A percentile compares a stretch with the other conserved stretches of the same genome.
Conservation (phyloP, 2,797 vertebrate species). For the Myotis myotis region DNA sequence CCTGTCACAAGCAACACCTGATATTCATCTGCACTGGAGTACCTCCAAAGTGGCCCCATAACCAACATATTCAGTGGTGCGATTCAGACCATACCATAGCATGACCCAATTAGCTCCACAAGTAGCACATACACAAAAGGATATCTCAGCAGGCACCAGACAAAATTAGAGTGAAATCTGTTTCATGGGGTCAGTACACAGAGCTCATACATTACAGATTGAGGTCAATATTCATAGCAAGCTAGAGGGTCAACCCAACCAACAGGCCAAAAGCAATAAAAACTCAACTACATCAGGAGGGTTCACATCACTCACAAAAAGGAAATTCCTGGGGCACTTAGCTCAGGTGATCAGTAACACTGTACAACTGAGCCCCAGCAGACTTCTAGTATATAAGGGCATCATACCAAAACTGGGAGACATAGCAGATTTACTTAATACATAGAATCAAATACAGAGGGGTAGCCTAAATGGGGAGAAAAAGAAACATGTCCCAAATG, state of each 20-base stretch:
- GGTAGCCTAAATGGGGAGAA: background rate
- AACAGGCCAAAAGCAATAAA: background rate
- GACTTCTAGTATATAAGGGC: background rate
- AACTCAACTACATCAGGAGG: background rate
- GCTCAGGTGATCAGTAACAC: background rate
- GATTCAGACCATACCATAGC: background rate
- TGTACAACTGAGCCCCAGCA: background rate
- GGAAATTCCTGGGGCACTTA: background rate
- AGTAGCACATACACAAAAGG: background rate
- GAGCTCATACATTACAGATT: background rate
- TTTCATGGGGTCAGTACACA: background rate
- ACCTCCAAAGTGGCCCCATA: background rate
- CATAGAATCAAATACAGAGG: background rate
- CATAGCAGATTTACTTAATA: background rate
- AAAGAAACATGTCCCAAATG: background rate
- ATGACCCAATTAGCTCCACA: background rate
- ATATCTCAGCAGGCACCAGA: background rate
- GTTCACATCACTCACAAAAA: background rate
- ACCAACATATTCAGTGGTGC: background rate
- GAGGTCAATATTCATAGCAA: background rate
- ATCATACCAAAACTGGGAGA: background rate
- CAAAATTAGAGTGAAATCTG: background rate
- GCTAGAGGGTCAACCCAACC: background rate
- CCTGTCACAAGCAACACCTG: background rate
- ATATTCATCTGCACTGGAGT: background rate